These are phyloP conservation scores for Ormyrus rosae DNA, from an alignment of 2,888 invertebrate species.

Conservation along the genomic window DNA sequence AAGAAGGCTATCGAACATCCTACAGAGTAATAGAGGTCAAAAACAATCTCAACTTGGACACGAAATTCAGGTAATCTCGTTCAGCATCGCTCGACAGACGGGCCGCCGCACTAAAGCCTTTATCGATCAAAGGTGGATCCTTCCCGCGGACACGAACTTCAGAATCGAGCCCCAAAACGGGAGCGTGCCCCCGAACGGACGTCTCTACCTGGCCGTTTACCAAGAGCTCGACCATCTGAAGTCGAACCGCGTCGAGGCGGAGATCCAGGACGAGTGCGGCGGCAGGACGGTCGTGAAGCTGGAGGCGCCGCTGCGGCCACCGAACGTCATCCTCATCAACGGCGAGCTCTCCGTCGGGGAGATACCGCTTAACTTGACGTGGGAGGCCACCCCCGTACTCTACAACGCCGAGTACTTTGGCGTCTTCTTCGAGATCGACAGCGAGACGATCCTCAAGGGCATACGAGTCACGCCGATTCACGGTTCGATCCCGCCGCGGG, in stretches of 20 bases:
- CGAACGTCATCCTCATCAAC: conserved; percentile 62
- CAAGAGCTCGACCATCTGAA: conserved; percentile 64
- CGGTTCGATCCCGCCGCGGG: conserved; percentile 62
- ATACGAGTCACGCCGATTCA: conserved; percentile 58
- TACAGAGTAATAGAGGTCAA: conserved; percentile 59
- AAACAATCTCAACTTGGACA: conserved; percentile 63
- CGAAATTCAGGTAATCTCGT: conserved; percentile 60
- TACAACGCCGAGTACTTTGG: conserved; percentile 62
- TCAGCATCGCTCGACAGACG: too few relatives aligned
- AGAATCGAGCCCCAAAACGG: conserved; percentile 78
- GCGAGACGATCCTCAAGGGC: conserved; percentile 56
- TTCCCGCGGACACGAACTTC: conserved; percentile 77
- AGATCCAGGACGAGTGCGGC: conserved; percentile 70
- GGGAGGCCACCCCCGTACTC: conserved; percentile 59
- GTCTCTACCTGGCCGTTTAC: conserved; percentile 76
- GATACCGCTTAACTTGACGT: conserved; percentile 72
- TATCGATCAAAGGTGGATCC: conserved; percentile 72
- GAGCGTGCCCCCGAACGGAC: conserved; percentile 77
- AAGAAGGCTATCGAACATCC: conserved; percentile 69
- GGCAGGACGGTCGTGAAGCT: conserved; percentile 63
- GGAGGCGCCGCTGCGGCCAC: conserved; percentile 50
- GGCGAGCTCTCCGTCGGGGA: conserved; percentile 65
- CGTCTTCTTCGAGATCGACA: conserved; percentile 61
- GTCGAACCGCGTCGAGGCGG: conserved; percentile 65
- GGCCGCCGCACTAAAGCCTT: neutral